Conservation (phyloP, 2,113 vertebrate genomes). For the Pseudorhombus dupliciocellatus region DNA sequence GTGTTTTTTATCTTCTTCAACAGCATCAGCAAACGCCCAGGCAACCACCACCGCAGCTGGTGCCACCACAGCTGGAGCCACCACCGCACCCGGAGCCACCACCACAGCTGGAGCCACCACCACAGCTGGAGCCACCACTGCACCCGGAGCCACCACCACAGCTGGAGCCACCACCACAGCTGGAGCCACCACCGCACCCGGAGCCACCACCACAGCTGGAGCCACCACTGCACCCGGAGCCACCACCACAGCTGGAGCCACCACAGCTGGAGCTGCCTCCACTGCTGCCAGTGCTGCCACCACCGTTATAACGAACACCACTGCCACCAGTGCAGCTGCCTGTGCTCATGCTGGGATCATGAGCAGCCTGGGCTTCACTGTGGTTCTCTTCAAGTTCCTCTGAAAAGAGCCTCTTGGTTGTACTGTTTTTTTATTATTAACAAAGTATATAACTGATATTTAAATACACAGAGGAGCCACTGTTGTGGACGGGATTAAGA, state of each 20-base stretch:
- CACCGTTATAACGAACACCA: background rate
- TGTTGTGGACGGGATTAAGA: constrained; percentile 21
- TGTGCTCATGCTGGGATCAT: background rate
- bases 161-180: background rate
- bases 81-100: no score
- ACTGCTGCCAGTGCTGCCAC: constrained; percentile 5
- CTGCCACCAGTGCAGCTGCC: background rate
- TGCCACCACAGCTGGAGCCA: rapidly evolving
- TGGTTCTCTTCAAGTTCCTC: constrained; percentile 22
- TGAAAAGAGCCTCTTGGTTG: background rate
- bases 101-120: background rate
- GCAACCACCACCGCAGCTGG: background rate
- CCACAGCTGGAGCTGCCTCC: background rate
- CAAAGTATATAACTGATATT: constrained; percentile 10
- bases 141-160: background rate
- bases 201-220: background rate
- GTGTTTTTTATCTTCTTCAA: constrained; percentile 2
- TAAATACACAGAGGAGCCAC: background rate
- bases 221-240: background rate
- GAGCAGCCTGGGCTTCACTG: constrained; percentile 19
- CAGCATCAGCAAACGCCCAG: constrained; percentile 29
- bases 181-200: no score
- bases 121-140: rapidly evolving
- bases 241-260: background rate
- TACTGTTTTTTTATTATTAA: background rate